phyloP scores from a whole-genome alignment of 1,140 invertebrate genomes.

The Aphelinus atriplicis region DNA sequence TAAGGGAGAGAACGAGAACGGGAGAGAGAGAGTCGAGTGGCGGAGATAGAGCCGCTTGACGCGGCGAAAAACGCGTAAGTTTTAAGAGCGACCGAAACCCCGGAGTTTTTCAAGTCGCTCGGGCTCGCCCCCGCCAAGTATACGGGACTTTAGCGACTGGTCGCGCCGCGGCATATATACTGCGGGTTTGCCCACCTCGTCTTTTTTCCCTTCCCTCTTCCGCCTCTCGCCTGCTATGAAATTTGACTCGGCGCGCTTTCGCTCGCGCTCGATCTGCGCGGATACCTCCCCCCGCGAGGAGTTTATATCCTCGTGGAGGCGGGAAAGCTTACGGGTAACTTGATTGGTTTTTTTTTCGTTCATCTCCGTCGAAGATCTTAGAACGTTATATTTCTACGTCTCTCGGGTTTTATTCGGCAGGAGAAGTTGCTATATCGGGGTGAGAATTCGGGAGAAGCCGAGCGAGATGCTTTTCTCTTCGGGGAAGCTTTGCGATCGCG shows the following conservation, averaged over 20 bases:
- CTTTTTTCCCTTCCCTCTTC: conserved; percentile 46
- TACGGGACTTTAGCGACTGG: neutral
- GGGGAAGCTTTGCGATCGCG: no score
- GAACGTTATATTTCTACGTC: no score
- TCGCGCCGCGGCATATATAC: no score
- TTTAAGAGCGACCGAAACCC: conserved; percentile 17
- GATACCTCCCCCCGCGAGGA: neutral
- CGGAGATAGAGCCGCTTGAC: conserved; percentile 7
- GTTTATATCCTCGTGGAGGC: neutral
- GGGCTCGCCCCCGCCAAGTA: no score
- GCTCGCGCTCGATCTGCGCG: neutral
- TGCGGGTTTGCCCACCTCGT: neutral
- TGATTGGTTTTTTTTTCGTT: neutral
- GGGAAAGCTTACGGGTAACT: conserved; percentile 31
- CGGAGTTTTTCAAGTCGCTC: neutral
- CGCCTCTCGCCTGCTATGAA: conserved; percentile 22
- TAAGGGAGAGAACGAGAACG: neutral
- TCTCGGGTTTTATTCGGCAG: no score
- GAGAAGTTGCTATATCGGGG: neutral
- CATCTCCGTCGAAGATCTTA: no score
- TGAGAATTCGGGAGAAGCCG: neutral
- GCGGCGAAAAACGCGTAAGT: conserved; percentile 12
- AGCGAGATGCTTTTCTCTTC: neutral
- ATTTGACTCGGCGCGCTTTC: conserved; percentile 17
- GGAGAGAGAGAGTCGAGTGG: neutral